Evolutionary conservation across 2,888 invertebrate species (phyloP).

Genomic region (Holacanthella duospinosa): DNA sequence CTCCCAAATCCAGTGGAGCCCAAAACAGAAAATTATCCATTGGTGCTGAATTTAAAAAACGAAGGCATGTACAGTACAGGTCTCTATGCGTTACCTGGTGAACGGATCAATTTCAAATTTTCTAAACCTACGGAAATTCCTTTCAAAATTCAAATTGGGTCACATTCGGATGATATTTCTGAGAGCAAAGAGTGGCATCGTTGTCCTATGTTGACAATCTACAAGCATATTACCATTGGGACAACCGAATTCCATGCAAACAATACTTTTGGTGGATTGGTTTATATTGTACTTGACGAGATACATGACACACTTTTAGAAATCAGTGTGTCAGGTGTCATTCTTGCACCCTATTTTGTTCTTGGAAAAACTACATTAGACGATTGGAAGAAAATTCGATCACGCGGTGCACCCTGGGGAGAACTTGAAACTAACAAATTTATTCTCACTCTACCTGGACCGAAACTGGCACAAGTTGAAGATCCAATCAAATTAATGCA

Average conservation of each 20-base stretch:
- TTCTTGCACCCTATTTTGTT: conserved; percentile 9
- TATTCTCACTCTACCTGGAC: conserved; percentile 9
- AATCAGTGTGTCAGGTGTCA: background rate
- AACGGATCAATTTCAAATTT: background rate
- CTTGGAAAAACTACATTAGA: conserved; percentile 9
- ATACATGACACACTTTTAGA: background rate
- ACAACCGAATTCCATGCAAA: background rate
- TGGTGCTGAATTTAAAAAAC: background rate
- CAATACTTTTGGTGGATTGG: conserved; percentile 9
- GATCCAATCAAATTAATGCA: conserved; percentile 15
- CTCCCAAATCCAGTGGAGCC: background rate
- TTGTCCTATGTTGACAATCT: conserved; percentile 2
- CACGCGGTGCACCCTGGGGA: conserved; percentile 14
- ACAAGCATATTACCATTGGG: background rate
- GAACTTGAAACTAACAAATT: conserved; percentile 16
- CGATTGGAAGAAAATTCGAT: conserved; percentile 15
- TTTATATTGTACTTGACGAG: conserved; percentile 7
- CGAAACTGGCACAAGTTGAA: conserved; percentile 6
- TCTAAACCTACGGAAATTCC: background rate
- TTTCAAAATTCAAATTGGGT: conserved; percentile 12
- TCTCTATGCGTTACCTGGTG: conserved; percentile 13
- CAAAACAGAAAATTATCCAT: background rate
- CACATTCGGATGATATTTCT: conserved; percentile 12
- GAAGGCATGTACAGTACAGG: background rate
- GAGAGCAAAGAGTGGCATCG: conserved; percentile 5